Conservation (phyloP, 2,113 vertebrate species). For the Geococcyx californianus region DNA sequence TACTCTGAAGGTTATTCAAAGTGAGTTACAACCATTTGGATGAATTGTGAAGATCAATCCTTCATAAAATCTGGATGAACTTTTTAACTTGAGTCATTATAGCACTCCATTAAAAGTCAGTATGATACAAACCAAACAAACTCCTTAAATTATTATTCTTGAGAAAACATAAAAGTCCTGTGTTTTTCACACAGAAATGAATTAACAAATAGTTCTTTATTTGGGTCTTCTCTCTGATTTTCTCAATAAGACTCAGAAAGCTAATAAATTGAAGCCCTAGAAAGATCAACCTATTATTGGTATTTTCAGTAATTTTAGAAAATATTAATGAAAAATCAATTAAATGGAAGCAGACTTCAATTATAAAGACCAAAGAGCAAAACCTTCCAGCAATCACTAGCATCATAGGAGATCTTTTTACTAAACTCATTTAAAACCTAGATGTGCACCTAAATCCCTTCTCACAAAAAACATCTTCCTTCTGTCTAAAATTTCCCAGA, state of each 20-base stretch:
- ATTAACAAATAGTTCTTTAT: background rate
- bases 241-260: background rate
- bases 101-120: background rate
- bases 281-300: background rate
- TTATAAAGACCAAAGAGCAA: conserved; percentile 37
- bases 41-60: background rate
- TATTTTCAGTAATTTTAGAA: conserved; percentile 24
- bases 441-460: background rate
- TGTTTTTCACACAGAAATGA: background rate
- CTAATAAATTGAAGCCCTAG: background rate
- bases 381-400: conserved; percentile 23
- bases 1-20: background rate
- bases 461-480: background rate
- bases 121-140: background rate
- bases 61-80: background rate
- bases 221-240: background rate
- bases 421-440: conserved; percentile 9
- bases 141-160: background rate
- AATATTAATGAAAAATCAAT: conserved; percentile 1
- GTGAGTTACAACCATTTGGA: background rate
- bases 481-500: conserved; percentile 14
- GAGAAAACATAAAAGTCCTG: background rate
- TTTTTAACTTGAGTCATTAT: background rate
- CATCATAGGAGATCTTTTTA: conserved; percentile 20
- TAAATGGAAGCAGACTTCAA: background rate